These are phyloP conservation scores for Chamaea fasciata DNA, from an alignment of 2,113 vertebrate genomes.

Conservation along the genomic window DNA sequence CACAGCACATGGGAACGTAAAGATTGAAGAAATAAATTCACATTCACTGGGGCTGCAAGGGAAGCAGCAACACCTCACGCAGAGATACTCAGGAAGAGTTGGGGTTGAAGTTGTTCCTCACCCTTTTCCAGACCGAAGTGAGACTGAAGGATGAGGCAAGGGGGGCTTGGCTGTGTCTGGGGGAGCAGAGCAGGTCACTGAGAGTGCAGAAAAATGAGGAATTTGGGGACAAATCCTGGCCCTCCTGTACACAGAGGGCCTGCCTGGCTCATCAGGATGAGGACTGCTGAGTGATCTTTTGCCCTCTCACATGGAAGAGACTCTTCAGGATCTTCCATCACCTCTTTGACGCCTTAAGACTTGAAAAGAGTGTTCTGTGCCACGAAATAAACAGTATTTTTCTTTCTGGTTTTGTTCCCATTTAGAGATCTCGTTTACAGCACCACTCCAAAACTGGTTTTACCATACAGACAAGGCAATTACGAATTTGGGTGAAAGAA, in stretches of 20 bases:
- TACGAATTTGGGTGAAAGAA: not conserved
- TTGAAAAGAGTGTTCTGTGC: not conserved
- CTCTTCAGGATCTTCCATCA: not conserved
- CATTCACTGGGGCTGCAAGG: not conserved
- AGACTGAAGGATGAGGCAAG: not conserved
- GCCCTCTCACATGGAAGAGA: not conserved
- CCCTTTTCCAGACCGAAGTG: not conserved
- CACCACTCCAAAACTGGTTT: not conserved
- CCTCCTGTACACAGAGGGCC: not conserved
- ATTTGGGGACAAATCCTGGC: not conserved
- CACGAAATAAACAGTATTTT: not conserved
- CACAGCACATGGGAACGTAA: rapidly evolving
- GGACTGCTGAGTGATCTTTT: not conserved
- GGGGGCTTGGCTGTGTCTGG: not conserved
- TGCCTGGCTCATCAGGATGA: not conserved
- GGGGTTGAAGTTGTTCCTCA: not conserved
- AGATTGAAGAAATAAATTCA: not conserved
- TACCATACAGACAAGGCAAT: not conserved
- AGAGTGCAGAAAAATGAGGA: not conserved
- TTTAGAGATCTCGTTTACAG: not conserved
- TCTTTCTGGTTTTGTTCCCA: not conserved
- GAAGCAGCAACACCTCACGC: not conserved
- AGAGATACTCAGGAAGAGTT: not conserved
- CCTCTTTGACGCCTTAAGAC: not conserved
- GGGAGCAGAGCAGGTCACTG: not conserved